These are phyloP conservation scores for Ochropleura leucogaster DNA, from an alignment of 2,888 invertebrate species.

Conservation along the genomic window DNA sequence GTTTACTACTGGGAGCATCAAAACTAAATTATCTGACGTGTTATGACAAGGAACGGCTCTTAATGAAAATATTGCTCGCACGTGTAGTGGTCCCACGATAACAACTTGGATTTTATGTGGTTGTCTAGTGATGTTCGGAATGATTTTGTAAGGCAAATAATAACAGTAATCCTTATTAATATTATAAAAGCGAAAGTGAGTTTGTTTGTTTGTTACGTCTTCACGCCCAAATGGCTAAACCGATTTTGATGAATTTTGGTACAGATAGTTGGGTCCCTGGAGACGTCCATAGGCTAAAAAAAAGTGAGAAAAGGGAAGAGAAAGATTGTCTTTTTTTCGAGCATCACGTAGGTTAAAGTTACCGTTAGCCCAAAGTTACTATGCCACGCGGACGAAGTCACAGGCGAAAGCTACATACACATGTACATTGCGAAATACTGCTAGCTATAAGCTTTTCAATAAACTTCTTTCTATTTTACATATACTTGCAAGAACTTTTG, in stretches of 20 bases:
- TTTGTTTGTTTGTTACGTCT: too few relatives aligned
- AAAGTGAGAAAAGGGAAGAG: too few relatives aligned
- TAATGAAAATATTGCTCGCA: slow-evolving; percentile 64
- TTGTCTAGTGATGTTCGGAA: neutral
- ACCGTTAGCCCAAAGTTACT: too few relatives aligned
- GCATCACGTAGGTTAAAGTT: too few relatives aligned
- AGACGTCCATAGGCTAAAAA: too few relatives aligned
- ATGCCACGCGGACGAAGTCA: too few relatives aligned
- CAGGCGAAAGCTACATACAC: too few relatives aligned
- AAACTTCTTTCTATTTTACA: neutral
- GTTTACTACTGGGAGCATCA: slow-evolving; percentile 25
- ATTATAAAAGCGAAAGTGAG: neutral
- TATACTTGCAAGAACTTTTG: too few relatives aligned
- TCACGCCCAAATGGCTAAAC: too few relatives aligned
- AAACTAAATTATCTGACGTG: slow-evolving; percentile 58
- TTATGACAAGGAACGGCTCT: slow-evolving; percentile 50
- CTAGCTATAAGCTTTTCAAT: neutral
- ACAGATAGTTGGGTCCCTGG: too few relatives aligned
- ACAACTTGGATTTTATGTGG: slow-evolving; percentile 11
- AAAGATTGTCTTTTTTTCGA: too few relatives aligned
- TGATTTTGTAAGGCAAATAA: neutral
- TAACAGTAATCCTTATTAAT: neutral
- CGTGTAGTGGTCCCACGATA: slow-evolving; percentile 32
- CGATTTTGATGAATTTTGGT: too few relatives aligned
- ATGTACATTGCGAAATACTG: neutral